These are phyloP conservation scores for Lichenostomus cassidix DNA, from an alignment of 2,113 vertebrate species.

Conservation along the genomic window DNA sequence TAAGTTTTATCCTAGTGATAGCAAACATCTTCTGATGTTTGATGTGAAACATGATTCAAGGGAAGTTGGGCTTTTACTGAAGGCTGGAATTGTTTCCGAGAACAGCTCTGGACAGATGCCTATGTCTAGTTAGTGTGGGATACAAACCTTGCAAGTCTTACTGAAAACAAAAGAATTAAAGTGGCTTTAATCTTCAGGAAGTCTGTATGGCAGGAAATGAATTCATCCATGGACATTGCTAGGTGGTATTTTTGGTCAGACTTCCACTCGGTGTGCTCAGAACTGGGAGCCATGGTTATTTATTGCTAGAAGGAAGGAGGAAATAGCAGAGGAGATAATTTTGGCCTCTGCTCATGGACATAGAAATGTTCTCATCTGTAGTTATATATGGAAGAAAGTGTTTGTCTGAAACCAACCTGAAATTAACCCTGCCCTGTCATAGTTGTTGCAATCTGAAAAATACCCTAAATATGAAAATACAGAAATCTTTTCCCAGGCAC, in stretches of 20 bases:
- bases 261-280: background rate
- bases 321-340: slow-evolving; percentile 7
- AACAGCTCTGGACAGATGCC: background rate
- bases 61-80: background rate
- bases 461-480: background rate
- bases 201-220: background rate
- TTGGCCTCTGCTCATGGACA: background rate
- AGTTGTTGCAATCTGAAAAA: background rate
- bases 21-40: background rate
- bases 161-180: background rate
- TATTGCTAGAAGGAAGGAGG: slow-evolving; percentile 1
- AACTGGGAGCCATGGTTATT: background rate
- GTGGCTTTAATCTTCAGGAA: background rate
- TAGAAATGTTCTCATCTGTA: background rate
- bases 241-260: background rate
- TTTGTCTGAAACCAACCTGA: background rate
- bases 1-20: background rate
- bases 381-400: background rate
- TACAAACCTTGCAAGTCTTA: background rate
- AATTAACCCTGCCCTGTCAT: background rate
- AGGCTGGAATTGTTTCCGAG: background rate
- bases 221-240: background rate
- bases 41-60: background rate
- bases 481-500: background rate
- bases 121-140: background rate